Evolutionary conservation across 2,888 invertebrate genomes (phyloP), one percentile per base, ranked within the genome.

Genomic region (Proisotoma minuta): DNA sequence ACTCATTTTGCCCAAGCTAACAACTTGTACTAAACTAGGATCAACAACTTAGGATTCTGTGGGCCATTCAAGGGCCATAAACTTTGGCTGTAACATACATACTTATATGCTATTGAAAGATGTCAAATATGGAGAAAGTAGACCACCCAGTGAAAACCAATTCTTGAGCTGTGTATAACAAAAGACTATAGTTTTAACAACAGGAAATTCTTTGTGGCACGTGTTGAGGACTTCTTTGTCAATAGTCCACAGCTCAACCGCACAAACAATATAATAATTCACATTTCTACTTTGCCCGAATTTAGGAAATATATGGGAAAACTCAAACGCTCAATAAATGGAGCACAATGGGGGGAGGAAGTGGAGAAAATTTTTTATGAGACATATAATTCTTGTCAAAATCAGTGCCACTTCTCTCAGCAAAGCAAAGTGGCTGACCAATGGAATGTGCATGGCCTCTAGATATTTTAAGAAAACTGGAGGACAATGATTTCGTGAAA

Each of bases 341-440:
- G 40, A 29, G 59, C 26, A 56, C 34, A 59, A 65, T 58, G 47
- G 40, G 23, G 15, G 29, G 54, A 39, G 23, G 29, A 26, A 40
- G 20, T 47, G 43, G 43, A 60, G 52, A 40, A 50, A 43, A 49
- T 34, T 60, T 65, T 68, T 65, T 68, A 65, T 65, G 62, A 62
- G 49, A 58, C 60, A 51, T 63, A 68, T 68, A 68, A 65, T 59
- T 68, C 65, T 65, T 68, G 68, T 68, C 68, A 65, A 65, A 65
- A 68, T 68, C 68, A 65, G 67, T 43, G 43, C 10, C 43, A 43
- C 18, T 43, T 43, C 20, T 5, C 4, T n/a, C 10, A n/a, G n/a
- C n/a, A 43, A 43, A 43, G 20, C 20, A 20, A 15, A 20, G 43
- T 20, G 43, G 43, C 15, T 43, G 43, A n/a, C 5, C 5, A 43